Percentiles rank a stretch among this genome's conserved stretches.
Evolutionary conservation across 2,797 vertebrate species (phyloP).

Genomic region (Threskiornis aethiopicus): DNA sequence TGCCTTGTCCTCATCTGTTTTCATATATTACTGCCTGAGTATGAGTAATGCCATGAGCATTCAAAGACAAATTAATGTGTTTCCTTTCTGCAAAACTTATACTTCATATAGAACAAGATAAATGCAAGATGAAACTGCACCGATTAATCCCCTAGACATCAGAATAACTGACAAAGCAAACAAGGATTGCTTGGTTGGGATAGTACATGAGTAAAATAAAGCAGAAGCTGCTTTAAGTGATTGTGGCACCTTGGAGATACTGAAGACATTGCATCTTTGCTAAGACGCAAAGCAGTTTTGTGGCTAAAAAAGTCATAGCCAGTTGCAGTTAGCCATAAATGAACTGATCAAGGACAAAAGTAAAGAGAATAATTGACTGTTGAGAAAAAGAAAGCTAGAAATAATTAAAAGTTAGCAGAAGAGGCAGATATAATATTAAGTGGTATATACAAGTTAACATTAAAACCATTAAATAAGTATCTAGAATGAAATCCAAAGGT

Average conservation of each 20-base stretch:
- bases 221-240: background rate
- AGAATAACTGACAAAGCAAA: background rate
- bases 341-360: background rate
- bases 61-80: background rate
- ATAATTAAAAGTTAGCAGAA: background rate
- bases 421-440: background rate
- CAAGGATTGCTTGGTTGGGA: background rate
- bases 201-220: background rate
- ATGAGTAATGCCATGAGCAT: background rate
- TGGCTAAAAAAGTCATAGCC: background rate
- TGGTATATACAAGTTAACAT: background rate
- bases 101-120: background rate
- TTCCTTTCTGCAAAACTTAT: background rate
- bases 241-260: background rate
- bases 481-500: background rate
- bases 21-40: background rate
- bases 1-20: background rate
- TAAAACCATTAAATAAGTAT: background rate
- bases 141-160: background rate
- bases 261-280: background rate
- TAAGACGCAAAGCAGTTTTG: background rate
- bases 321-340: background rate
- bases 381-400: background rate
- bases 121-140: background rate
- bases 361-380: background rate